phyloP scores from a whole-genome alignment of 2,888 invertebrate genomes.

The Cloeon dipterum region DNA sequence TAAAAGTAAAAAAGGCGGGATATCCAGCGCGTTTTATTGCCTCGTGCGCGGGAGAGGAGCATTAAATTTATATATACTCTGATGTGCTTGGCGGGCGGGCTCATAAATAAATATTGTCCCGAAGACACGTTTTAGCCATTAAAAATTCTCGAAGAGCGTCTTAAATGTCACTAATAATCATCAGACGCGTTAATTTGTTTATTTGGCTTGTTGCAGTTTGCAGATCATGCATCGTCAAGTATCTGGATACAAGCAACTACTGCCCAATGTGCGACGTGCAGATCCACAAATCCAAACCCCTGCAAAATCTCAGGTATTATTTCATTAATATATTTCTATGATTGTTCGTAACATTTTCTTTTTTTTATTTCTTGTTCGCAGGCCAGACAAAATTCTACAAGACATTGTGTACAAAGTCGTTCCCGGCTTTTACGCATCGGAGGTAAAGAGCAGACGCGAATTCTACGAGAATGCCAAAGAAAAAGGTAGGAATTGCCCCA shows the following conservation, averaged over 20 bases:
- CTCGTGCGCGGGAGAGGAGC: too few relatives aligned
- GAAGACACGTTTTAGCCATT: too few relatives aligned
- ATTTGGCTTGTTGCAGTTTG: slow-evolving; percentile 19
- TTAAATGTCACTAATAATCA: neutral
- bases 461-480: slow-evolving; percentile 43
- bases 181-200: too few relatives aligned
- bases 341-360: neutral
- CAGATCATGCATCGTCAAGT: slow-evolving; percentile 25
- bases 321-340: too few relatives aligned
- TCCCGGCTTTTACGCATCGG: slow-evolving; percentile 71
- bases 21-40: too few relatives aligned
- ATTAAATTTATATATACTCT: too few relatives aligned
- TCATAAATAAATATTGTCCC: too few relatives aligned
- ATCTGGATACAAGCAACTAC: slow-evolving; percentile 20
- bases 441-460: slow-evolving; percentile 64
- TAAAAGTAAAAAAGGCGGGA: too few relatives aligned
- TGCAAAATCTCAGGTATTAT: slow-evolving; percentile 22
- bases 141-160: neutral
- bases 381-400: slow-evolving; percentile 76
- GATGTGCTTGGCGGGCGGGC: too few relatives aligned
- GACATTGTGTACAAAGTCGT: slow-evolving; percentile 91
- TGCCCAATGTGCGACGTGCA: slow-evolving; percentile 28
- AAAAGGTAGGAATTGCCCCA: neutral
- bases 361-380: slow-evolving; percentile 12
- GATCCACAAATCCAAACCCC: slow-evolving; percentile 24